A percentile compares a stretch with the other conserved stretches of the same genome.
These are phyloP conservation scores for Leucophora obtusa DNA, from an alignment of 2,888 invertebrate species.

Conservation along the genomic window DNA sequence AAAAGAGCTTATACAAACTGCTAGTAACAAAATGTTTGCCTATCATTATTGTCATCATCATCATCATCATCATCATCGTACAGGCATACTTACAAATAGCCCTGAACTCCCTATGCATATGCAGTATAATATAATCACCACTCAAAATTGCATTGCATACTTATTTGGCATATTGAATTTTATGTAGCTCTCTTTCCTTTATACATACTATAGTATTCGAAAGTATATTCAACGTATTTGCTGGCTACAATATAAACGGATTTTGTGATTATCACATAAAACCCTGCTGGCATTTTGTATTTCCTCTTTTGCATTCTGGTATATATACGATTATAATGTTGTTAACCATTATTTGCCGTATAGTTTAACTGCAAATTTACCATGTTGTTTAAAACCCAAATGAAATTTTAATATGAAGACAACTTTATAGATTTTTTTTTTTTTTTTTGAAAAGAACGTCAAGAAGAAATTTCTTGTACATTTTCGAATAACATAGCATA, in stretches of 20 bases:
- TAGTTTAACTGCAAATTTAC: slow-evolving; percentile 41
- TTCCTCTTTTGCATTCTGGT: background rate
- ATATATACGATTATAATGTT: slow-evolving; percentile 1
- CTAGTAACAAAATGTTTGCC: slow-evolving; percentile 9
- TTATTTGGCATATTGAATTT: slow-evolving; percentile 58
- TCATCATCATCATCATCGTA: slow-evolving; percentile 1
- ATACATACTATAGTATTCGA: background rate
- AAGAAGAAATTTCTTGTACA: slow-evolving; percentile 7
- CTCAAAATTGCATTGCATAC: slow-evolving; percentile 53
- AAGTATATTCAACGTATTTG: slow-evolving; percentile 27
- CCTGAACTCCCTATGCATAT: slow-evolving; percentile 37
- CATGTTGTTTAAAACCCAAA: slow-evolving; percentile 43
- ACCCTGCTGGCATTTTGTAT: slow-evolving; percentile 39
- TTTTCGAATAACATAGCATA: slow-evolving; percentile 22
- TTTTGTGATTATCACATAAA: slow-evolving; percentile 61
- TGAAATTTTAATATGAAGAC: slow-evolving; percentile 51
- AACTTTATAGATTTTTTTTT: slow-evolving; percentile 33
- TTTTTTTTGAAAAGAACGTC: background rate
- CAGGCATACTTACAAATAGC: background rate
- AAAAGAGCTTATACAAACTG: background rate
- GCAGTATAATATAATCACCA: slow-evolving; percentile 49
- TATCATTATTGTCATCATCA: slow-evolving; percentile 12
- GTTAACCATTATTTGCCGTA: slow-evolving; percentile 38
- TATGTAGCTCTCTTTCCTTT: slow-evolving; percentile 3
- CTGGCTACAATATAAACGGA: slow-evolving; percentile 55